Conservation (phyloP, 2,797 vertebrate species). For the Catharus ustulatus region DNA sequence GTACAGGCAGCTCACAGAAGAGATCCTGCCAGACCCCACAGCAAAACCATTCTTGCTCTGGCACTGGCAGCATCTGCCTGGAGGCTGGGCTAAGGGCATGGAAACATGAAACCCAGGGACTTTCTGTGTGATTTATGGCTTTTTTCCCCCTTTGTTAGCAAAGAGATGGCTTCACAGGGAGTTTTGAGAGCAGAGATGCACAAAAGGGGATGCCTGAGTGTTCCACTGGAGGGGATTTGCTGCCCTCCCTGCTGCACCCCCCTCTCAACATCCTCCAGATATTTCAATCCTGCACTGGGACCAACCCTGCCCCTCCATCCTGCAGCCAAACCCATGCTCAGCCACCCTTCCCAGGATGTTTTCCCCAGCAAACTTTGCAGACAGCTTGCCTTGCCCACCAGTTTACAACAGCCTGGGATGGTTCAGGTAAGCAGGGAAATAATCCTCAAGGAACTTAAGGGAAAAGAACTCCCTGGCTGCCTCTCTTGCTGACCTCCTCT, state of each 20-base stretch:
- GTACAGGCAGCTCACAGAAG: not conserved
- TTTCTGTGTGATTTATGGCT: not conserved
- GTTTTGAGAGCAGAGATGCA: not conserved
- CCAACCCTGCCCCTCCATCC: not conserved
- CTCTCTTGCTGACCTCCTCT: not conserved
- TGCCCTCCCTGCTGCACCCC: not conserved
- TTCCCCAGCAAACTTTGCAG: not conserved
- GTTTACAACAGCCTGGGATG: not conserved
- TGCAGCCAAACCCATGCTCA: not conserved
- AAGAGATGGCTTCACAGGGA: not conserved
- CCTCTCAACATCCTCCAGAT: not conserved
- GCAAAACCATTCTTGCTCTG: not conserved
- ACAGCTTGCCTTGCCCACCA: not conserved
- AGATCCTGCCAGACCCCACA: not conserved
- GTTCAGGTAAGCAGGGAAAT: not conserved
- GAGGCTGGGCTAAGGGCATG: not conserved
- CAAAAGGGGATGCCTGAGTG: not conserved
- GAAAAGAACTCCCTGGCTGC: not conserved
- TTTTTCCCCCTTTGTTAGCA: not conserved
- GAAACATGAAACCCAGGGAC: rapidly evolving
- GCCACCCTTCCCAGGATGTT: not conserved
- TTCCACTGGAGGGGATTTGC: not conserved
- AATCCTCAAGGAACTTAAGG: not conserved
- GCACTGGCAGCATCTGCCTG: not conserved
- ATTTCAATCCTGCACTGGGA: not conserved